Conservation (phyloP, 2,113 vertebrate genomes). For the Monopterus albus region DNA sequence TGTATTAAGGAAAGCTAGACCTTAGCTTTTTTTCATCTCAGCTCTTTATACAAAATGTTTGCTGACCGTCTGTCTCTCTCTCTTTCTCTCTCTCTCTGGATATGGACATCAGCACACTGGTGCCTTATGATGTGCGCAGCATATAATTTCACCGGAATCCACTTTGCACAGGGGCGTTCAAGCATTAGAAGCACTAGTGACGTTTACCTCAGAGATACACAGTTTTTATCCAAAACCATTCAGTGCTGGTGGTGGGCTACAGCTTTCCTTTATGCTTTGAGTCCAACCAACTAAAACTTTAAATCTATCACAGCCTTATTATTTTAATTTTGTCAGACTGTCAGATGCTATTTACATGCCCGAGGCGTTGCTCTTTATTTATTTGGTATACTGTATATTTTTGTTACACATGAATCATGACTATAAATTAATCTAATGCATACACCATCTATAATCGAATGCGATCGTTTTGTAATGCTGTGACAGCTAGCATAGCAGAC, state of each 20-base stretch:
- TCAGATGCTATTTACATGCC: too few relatives aligned
- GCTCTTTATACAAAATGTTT: not conserved
- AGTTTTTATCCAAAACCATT: too few relatives aligned
- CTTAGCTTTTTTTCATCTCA: not conserved
- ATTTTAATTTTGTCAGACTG: not conserved
- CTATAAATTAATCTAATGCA: not conserved
- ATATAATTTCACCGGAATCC: not conserved
- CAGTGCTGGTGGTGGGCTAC: too few relatives aligned
- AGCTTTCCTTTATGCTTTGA: too few relatives aligned
- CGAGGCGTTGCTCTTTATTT: too few relatives aligned
- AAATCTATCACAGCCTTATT: not conserved
- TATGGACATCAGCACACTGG: slow-evolving; percentile 3
- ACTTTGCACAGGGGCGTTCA: not conserved
- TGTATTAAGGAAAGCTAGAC: not conserved
- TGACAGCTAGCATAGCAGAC: not conserved
- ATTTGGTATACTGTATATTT: not conserved
- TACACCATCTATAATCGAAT: not conserved
- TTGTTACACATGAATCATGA: not conserved
- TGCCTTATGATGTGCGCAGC: too few relatives aligned
- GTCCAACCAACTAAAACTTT: too few relatives aligned
- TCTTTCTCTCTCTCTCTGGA: not conserved
- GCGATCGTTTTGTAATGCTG: not conserved
- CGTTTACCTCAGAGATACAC: too few relatives aligned
- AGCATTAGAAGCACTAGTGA: not conserved
- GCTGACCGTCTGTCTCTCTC: not conserved